Percentiles rank a stretch among this genome's conserved stretches.
Evolutionary conservation across 2,113 vertebrate genomes (phyloP).

Genomic region (Progne subis): DNA sequence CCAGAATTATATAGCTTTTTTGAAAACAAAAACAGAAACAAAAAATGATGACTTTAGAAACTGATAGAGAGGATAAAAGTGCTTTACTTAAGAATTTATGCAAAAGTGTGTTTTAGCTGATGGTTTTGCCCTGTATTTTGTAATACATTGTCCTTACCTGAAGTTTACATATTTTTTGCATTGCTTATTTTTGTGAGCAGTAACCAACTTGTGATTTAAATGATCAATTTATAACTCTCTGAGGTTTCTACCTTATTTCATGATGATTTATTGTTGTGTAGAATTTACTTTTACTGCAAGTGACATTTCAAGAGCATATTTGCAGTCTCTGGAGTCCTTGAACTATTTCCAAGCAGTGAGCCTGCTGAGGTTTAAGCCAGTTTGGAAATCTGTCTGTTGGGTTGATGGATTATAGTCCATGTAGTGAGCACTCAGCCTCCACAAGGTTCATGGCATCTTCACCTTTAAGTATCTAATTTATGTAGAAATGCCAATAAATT

Average conservation of each 20-base stretch:
- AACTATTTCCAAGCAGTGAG: conserved; percentile 18
- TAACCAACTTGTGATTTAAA: background rate
- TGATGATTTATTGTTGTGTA: conserved; percentile 24
- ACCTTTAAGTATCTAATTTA: conserved; percentile 63
- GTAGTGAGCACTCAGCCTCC: conserved; percentile 24
- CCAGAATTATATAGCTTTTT: background rate
- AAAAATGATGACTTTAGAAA: background rate
- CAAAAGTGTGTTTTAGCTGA: background rate
- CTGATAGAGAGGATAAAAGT: background rate
- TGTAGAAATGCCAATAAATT: conserved; percentile 59
- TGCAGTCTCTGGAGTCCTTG: conserved; percentile 29
- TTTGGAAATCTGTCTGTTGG: conserved; percentile 46
- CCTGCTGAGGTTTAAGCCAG: background rate
- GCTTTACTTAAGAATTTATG: background rate
- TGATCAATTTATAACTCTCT: background rate
- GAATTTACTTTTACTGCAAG: background rate
- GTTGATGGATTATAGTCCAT: conserved; percentile 24
- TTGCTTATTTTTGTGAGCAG: background rate
- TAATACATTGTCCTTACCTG: background rate
- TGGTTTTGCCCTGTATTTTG: background rate
- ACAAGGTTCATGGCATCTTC: conserved; percentile 51
- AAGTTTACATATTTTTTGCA: background rate
- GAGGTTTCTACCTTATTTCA: conserved; percentile 9
- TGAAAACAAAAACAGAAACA: accelerated
- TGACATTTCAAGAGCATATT: background rate